Evolutionary conservation across 2,888 invertebrate species (phyloP), one percentile per base, ranked within the genome.

Genomic region (Seira sanloemensis): DNA sequence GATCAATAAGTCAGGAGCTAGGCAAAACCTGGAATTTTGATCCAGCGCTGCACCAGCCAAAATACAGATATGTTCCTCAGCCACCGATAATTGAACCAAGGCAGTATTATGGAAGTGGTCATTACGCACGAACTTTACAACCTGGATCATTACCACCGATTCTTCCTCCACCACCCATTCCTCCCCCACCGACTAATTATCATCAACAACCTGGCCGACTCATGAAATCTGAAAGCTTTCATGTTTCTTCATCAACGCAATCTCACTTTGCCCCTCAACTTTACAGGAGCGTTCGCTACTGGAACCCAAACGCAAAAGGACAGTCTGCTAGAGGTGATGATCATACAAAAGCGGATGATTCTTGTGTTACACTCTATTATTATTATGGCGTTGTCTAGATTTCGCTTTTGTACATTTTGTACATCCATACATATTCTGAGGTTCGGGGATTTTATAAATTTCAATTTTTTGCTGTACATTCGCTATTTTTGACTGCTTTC

Each of bases 41-140:
- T 91, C 95, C 96, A 5, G 93, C 93, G 87, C 94, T 94, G 62
- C 96, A 96, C 91, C 93, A 94, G 72, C 96, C 96, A 26, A 94
- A 94, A 88, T 94, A 94, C 90, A 94, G 96, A 82, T 96, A 96
- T 91, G 88, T 89, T 77, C 92, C 93, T 46, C 93, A 93, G 23
- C 92, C 93, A 37, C 92, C 93, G 1, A 84, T 86, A 72, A 73
- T 79, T 72, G 79, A 81, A 66, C 80, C 79, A 16, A 27, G 69
- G 72, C 84, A 79, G 75, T 80, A 85, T 77, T 84, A 79, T 21
- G 12, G 16, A 4, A 69, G 78, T 66, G 66, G 71, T 46, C 77
- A 82, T 77, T 76, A 65, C 26, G 46, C 78, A 0, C 69, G 84
- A 26, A 74, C 24, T 19, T 27, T 68, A 16, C 84, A 85, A 37